Conservation (phyloP, 2,797 vertebrate species). For the Macropus fuliginosus region DNA sequence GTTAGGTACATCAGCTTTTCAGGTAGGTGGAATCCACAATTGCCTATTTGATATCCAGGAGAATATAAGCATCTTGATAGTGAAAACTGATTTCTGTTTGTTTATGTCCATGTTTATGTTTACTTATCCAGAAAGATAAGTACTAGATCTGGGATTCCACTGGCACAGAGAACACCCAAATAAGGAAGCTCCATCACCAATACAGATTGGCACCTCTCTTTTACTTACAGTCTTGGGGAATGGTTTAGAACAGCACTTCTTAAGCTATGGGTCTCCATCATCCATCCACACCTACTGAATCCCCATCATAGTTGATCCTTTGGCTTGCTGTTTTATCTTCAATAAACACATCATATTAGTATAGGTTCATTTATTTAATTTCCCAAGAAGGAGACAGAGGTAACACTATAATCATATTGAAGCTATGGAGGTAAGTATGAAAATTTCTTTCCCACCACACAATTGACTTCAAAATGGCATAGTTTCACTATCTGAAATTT, state of each 20-base stretch:
- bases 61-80: not conserved
- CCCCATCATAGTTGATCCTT: not conserved
- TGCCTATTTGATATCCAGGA: not conserved
- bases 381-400: not conserved
- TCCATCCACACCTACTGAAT: not conserved
- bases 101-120: no score
- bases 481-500: not conserved
- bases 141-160: not conserved
- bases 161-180: not conserved
- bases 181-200: not conserved
- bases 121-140: no score
- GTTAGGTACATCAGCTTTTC: not conserved
- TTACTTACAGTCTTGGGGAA: not conserved
- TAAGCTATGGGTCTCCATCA: no score
- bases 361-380: not conserved
- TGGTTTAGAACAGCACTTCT: no score
- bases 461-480: not conserved
- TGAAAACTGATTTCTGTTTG: not conserved
- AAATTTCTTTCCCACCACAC: not conserved
- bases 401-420: not conserved
- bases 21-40: not conserved
- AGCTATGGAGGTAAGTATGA: no score
- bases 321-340: not conserved
- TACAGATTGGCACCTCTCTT: not conserved
- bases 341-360: not conserved